Evolutionary conservation across 2,888 invertebrate species (phyloP), one percentile per base, ranked within the genome.

Genomic region (Eilema caniola): DNA sequence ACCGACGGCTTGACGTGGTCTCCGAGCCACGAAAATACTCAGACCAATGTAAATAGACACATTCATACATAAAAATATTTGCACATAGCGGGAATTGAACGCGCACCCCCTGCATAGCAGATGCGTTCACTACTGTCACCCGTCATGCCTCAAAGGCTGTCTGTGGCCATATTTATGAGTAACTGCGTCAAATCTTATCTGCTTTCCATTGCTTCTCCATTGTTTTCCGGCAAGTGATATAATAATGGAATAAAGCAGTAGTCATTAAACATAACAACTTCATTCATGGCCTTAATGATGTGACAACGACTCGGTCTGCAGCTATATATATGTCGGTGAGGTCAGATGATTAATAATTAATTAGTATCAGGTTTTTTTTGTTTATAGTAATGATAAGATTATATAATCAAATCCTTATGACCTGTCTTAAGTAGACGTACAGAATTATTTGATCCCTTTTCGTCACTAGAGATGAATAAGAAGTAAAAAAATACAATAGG

Each of bases 181-280:
- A 53, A 53, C 53, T n/a, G 53, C 53, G 53, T 10, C 53, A 53
- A 33, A 37, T 62, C 37, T n/a, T 37, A 62, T 62, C 62, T 23
- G 23, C 12, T 8, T 25, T 62, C 10, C n/a, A n/a, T n/a, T n/a
- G 11, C 37, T 16, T 0, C 62, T 41, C n/a, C 53, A 62, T 62
- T 62, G 41, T 62, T 62, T 16, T 62, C 37, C 33, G 12, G 23
- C 62, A 16, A 11, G 4, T 25, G 62, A 62, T 41, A 41, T 3
- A 24, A 20, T 31, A 11, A n/a, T 5, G 31, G 23, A 33, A 62
- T 33, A 62, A 62, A 62, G 4, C 33, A n/a, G n/a, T 33, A 23
- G 23, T 62, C 2, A 61, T 61, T 31, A 37, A 14, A 23, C 31
- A 62, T 37, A 62, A 62, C 23, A 31, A 14, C 61, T 61, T 61